These are phyloP conservation scores for Drosophila persimilis DNA, from an alignment of 1,140 invertebrate species.

Conservation along the genomic window DNA sequence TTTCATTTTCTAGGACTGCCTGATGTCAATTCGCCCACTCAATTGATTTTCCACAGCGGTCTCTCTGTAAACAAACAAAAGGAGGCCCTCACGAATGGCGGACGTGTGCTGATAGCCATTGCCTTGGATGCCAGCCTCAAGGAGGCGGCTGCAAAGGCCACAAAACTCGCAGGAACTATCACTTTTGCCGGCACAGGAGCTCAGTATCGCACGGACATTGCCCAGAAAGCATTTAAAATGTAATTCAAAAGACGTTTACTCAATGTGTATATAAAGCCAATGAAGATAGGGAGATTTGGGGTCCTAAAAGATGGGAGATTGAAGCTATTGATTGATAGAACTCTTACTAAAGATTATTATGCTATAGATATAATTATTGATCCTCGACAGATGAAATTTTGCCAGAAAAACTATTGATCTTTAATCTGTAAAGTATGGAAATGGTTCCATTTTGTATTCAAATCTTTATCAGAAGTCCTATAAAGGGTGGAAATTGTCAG, in stretches of 20 bases:
- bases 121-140: conserved; percentile 87
- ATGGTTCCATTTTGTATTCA: too few relatives aligned
- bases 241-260: conserved; percentile 79
- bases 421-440: too few relatives aligned
- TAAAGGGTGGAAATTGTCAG: too few relatives aligned
- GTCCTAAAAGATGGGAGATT: too few relatives aligned
- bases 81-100: conserved; percentile 93
- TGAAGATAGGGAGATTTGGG: neutral
- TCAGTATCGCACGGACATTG: conserved; percentile 95
- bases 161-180: conserved; percentile 87
- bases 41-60: conserved; percentile 90
- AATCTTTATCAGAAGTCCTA: too few relatives aligned
- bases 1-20: conserved; percentile 55
- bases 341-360: too few relatives aligned
- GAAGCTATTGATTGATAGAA: too few relatives aligned
- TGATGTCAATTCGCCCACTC: conserved; percentile 65
- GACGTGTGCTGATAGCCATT: conserved; percentile 94
- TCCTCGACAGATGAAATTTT: too few relatives aligned
- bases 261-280: neutral
- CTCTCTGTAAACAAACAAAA: conserved; percentile 85
- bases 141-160: conserved; percentile 89
- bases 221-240: conserved; percentile 92
- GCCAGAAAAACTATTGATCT: too few relatives aligned
- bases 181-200: conserved; percentile 89
- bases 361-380: too few relatives aligned